Evolutionary conservation across 2,888 invertebrate species (phyloP), one percentile per base, ranked within the genome.

Genomic region (Dynastes hyllus): DNA sequence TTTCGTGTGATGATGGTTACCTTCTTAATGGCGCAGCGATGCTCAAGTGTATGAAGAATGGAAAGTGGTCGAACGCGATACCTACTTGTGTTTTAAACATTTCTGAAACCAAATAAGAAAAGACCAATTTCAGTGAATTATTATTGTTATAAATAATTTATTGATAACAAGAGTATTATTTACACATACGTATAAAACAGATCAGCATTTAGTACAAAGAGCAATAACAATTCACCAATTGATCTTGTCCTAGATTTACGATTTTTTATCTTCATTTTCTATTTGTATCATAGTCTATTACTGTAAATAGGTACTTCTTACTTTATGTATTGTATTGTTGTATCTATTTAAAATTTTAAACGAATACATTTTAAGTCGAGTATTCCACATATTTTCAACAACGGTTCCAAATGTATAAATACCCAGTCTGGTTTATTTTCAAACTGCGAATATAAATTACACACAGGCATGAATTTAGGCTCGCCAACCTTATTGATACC

Each of bases 51-150:
- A 90, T 93, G 87, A 94, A 94, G 85, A 95, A 94, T 87, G 95
- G 96, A 81, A 95, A 95, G 90, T 96, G 96, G 96, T 95, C 95
- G 0, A 95, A 94, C 85, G 94, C 95, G 0, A 95, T 96, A 82
- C 96, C 96, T 0, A 93, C 94, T 5, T 96, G 96, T 88, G 84
- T 89, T 32, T 76, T 81, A 45, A 80, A 81, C 11, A 79, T 76
- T 63, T 69, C 80, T 40, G 65, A 55, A 22, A 22, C 13, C 22
- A 32, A 63, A 32, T 63, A 63, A 63, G 16, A 58, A 55, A 55
- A 8, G 8, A 22, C 22, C 22, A 58, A 22, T 27, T 22, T 58
- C 9, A 8, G 16, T 16, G 16, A 58, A 58, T 27, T 22, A 58
- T 11, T 45, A 45, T 45, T 45, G 16, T 16, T 16, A 53, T 5